Conservation (phyloP, 2,113 vertebrate species). For the Hoplias malabaricus region DNA sequence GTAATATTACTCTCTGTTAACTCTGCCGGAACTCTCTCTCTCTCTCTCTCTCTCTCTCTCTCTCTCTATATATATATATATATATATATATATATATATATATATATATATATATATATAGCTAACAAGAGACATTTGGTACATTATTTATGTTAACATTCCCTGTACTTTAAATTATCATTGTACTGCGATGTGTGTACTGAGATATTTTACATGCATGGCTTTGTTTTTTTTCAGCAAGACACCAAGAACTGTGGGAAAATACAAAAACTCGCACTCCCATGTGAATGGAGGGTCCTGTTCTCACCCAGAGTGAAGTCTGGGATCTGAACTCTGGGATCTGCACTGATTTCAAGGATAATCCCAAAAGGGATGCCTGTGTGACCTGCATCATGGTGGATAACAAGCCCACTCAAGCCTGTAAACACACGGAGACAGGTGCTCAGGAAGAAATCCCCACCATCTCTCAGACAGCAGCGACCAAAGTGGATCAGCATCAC, state of each 20-base stretch:
- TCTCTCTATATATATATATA: no score
- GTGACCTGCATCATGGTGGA: background rate
- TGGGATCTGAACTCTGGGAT: conserved; percentile 25
- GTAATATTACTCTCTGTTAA: no score
- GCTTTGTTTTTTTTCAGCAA: conserved; percentile 17
- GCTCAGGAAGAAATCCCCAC: conserved; percentile 2
- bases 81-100: no score
- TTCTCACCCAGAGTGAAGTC: conserved; percentile 34
- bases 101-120: no score
- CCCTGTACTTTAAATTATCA: background rate
- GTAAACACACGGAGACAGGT: conserved; percentile 6
- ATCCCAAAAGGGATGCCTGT: background rate
- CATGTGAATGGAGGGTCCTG: conserved; percentile 34
- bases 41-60: no score
- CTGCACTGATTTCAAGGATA: background rate
- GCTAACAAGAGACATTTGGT: no score
- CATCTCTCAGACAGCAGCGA: background rate
- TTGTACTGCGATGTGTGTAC: background rate
- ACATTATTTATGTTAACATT: no score
- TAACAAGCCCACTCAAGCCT: background rate
- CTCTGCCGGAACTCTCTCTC: no score
- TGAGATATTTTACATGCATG: background rate
- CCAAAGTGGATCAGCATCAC: conserved; percentile 20
- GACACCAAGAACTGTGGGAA: background rate
- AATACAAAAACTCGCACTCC: conserved; percentile 28